Conservation (phyloP, 2,888 invertebrate genomes). For the Dasysyrphus albostriatus region DNA sequence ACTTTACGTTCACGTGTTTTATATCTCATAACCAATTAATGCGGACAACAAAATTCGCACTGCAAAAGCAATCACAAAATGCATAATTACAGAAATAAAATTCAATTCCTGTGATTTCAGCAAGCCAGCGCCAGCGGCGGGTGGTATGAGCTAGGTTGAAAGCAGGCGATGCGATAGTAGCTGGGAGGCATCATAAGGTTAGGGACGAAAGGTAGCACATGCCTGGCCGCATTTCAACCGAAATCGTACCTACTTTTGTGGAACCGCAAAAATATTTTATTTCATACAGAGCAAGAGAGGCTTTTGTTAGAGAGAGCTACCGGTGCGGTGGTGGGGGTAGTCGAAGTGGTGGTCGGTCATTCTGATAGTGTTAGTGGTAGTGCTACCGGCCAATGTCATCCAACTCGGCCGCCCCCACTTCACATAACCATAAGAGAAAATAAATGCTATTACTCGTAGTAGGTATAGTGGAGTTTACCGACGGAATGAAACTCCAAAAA, state of each 20-base stretch:
- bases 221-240: constrained; percentile 59
- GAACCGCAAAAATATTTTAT: constrained; percentile 69
- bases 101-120: constrained; percentile 59
- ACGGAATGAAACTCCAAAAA: constrained; percentile 56
- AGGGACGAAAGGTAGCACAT: neutral
- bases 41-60: constrained; percentile 31
- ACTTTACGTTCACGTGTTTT: constrained; percentile 32
- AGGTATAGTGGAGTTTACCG: constrained; percentile 46
- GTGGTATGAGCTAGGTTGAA: neutral
- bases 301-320: constrained; percentile 44
- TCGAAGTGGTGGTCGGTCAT: neutral
- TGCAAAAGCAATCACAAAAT: constrained; percentile 55
- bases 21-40: constrained; percentile 46
- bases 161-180: neutral
- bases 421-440: constrained; percentile 14
- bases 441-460: neutral
- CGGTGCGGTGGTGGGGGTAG: constrained; percentile 1
- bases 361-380: constrained; percentile 20
- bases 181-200: neutral
- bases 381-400: constrained; percentile 34
- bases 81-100: constrained; percentile 60
- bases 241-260: constrained; percentile 67
- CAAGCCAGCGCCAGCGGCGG: neutral
- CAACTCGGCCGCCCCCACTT: neutral
- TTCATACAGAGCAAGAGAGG: constrained; percentile 43